Base-by-base conservation (phyloP, 2,888 invertebrate species). In the Yponomeuta cagnagella region DNA sequence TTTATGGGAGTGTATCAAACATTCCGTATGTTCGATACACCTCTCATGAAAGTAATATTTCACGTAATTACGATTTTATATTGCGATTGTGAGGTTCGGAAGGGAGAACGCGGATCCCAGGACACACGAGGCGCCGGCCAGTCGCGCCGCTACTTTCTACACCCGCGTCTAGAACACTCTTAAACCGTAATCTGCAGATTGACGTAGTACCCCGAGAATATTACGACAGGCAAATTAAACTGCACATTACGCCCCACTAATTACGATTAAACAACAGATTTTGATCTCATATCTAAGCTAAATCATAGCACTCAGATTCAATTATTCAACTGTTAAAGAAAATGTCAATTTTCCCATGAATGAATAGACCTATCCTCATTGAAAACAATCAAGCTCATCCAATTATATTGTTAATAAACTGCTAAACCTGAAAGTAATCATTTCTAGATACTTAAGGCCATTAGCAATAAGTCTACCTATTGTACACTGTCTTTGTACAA, bases 101-200 rank as follows among this genome's bases (percentile, higher is more conserved):
- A 86, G 85, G 88, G 86, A 86, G 70, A 63, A 63, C 65, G 88
- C 90, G 87, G 85, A 84, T 88, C 87, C 88, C 91, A 90, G 92
- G 92, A 92, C 89, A 84, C 79, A 78, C 81, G 43, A 83, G 92
- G 92, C 92, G 92, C 92, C 92, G 82, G 77, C 74, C 79, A 86
- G 92, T 90, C 91, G 91, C 91, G 91, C 85, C 91, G 79, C 90
- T 89, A 91, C 92, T 92, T 92, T 92, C 92, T 92, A 92, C 92
- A 83, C 80, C 85, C 81, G 84, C 86, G 89, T 91, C 90, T 91
- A 91, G 88, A 92, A 82, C 88, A 83, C 83, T 88, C 85, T 89
- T 90, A 89, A 88, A 89, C 90, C 81, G 90, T 90, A 91, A 91
- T 91, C 90, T 85, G 84, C 83, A 83, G 90, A 89, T 90, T 90